Percentiles rank a stretch among this genome's conserved stretches.
Conservation (phyloP, 2,797 vertebrate genomes). For the Danio jaintianensis region DNA sequence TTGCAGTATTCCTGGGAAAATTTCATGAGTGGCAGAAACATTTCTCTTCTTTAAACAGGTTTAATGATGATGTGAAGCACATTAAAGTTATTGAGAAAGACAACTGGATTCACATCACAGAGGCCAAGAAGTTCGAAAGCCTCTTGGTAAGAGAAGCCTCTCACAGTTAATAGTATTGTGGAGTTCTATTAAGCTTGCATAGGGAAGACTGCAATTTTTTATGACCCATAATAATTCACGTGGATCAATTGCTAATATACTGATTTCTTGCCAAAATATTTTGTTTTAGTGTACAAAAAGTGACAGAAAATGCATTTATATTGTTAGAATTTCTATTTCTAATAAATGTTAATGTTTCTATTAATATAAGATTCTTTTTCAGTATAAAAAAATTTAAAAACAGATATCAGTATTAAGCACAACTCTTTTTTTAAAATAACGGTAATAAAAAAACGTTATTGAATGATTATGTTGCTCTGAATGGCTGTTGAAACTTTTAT, state of each 20-base stretch:
- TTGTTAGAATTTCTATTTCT: not conserved
- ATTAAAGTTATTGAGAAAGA: constrained; percentile 98
- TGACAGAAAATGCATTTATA: not conserved
- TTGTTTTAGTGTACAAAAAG: not conserved
- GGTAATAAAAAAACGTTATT: not conserved
- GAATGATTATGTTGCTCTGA: not conserved
- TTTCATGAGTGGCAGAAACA: not conserved
- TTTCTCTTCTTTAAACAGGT: constrained; percentile 76
- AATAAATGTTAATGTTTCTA: not conserved
- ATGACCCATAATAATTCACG: too few species aligned
- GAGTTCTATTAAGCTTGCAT: not conserved
- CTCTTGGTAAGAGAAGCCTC: constrained; percentile 81
- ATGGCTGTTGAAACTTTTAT: not conserved
- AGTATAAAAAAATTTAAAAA: too few species aligned
- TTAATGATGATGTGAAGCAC: constrained; percentile 98
- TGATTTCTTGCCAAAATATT: not conserved
- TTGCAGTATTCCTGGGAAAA: not conserved
- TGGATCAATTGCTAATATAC: not conserved
- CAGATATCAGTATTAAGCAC: not conserved
- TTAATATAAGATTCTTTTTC: not conserved
- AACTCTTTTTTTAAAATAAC: not conserved
- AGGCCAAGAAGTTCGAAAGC: constrained; percentile 97
- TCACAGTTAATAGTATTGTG: not conserved
- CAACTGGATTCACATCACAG: constrained; percentile 97
- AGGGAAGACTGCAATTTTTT: not conserved